phyloP scores from a whole-genome alignment of 1,140 invertebrate species.

The Zaprionus nigranus region DNA sequence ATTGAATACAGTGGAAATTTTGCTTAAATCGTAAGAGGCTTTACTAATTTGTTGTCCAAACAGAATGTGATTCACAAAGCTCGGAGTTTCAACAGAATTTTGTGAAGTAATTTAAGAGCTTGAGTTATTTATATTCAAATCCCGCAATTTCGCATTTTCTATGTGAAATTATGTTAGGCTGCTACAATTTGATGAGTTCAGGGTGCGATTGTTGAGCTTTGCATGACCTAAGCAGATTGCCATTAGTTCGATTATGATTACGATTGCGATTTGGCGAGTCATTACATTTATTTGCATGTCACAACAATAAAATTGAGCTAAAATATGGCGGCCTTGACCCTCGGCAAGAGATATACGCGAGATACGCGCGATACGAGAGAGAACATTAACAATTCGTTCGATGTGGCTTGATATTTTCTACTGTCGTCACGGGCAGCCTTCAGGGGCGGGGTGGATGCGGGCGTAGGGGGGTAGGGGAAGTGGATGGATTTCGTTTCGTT shows the following conservation, averaged over 20 bases:
- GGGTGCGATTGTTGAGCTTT: not conserved
- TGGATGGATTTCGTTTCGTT: constrained; percentile 26
- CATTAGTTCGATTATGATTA: not conserved
- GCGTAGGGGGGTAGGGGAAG: not conserved
- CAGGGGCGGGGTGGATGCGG: constrained; percentile 18
- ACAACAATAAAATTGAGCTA: constrained; percentile 28
- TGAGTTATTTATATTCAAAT: not conserved
- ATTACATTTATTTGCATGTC: constrained; percentile 19
- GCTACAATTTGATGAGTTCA: not conserved
- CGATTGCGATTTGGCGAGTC: constrained; percentile 1
- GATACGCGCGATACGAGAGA: constrained; percentile 2
- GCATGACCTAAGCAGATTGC: not conserved
- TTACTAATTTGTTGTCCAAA: not conserved
- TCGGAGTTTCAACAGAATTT: not conserved
- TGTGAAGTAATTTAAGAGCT: not conserved
- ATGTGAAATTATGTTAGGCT: not conserved
- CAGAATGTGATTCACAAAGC: not conserved
- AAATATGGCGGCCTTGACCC: constrained; percentile 42
- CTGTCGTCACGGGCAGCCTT: constrained; percentile 76
- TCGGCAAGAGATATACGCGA: constrained; percentile 6
- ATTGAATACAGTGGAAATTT: not conserved
- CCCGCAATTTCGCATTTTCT: not conserved
- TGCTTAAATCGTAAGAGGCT: not conserved
- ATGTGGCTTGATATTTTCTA: constrained; percentile 53
- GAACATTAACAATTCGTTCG: constrained; percentile 41